Evolutionary conservation across 2,888 invertebrate species (phyloP).

Genomic region (Serripes groenlandicus): DNA sequence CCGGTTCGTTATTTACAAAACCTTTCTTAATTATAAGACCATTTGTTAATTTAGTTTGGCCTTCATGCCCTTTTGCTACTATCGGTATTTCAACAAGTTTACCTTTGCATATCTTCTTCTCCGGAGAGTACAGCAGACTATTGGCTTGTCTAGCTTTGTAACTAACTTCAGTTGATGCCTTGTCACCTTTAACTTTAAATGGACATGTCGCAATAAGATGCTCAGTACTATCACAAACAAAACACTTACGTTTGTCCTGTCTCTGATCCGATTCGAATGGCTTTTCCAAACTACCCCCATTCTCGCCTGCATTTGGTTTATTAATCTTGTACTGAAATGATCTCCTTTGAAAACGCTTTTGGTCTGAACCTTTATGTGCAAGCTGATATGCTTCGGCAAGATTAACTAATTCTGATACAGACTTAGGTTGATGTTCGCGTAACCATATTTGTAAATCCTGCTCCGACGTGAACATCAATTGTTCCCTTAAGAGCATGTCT

Average conservation of each 20-base stretch:
- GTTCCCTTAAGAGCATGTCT: background rate
- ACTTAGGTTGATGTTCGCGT: background rate
- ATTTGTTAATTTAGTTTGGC: too few species aligned
- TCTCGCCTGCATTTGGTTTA: background rate
- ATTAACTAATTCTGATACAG: background rate
- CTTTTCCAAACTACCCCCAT: background rate
- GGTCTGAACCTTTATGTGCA: background rate
- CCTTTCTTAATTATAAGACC: too few species aligned
- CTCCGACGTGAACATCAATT: background rate
- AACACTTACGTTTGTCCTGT: background rate
- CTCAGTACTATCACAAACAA: conserved; percentile 6
- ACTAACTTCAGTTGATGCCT: too few species aligned
- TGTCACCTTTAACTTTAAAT: too few species aligned
- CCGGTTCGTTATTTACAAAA: too few species aligned
- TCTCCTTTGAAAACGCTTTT: background rate
- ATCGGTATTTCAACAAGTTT: too few species aligned
- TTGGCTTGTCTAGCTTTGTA: too few species aligned
- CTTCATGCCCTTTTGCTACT: too few species aligned
- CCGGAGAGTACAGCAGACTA: too few species aligned
- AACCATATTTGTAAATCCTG: background rate
- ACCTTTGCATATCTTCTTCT: too few species aligned
- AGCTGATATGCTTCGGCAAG: background rate
- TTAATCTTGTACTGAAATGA: background rate
- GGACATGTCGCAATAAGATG: conserved; percentile 24
- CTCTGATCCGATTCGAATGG: background rate